These are phyloP conservation scores for Trematocara marginatum DNA, from an alignment of 2,113 vertebrate genomes.

Conservation along the genomic window DNA sequence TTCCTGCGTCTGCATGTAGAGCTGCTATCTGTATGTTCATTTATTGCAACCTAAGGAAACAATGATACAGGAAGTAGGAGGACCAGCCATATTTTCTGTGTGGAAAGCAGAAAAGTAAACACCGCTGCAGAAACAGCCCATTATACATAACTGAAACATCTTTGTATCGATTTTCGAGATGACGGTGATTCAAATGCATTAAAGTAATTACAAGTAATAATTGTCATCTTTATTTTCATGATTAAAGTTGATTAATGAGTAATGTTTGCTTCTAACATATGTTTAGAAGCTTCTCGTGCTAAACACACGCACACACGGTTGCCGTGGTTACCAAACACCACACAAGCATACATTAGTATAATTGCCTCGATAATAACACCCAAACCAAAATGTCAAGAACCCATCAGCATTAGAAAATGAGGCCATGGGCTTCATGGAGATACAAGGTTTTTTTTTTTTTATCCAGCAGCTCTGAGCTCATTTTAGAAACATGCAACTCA, in stretches of 20 bases:
- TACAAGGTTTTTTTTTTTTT: neutral
- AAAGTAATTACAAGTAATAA: neutral
- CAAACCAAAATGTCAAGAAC: neutral
- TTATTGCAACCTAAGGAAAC: neutral
- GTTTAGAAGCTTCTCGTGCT: neutral
- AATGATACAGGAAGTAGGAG: neutral
- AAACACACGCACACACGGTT: slow-evolving; percentile 5
- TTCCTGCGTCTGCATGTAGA: neutral
- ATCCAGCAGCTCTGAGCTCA: neutral
- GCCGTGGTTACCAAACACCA: slow-evolving; percentile 24
- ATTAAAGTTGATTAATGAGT: neutral
- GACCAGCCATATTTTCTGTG: neutral
- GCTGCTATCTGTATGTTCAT: neutral
- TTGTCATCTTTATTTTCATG: neutral
- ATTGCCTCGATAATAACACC: neutral
- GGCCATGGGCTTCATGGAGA: neutral
- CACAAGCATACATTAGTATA: neutral
- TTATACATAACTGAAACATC: neutral
- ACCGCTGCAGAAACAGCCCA: neutral
- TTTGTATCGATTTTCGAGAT: neutral
- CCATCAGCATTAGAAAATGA: neutral
- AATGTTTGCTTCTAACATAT: neutral
- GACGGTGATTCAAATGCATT: neutral
- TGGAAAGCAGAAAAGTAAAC: neutral
- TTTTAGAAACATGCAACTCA: neutral